Percentiles rank a stretch among this genome's conserved stretches.
Evolutionary conservation across 2,888 invertebrate genomes (phyloP).

Genomic region (Cosmorhoe ocellata): DNA sequence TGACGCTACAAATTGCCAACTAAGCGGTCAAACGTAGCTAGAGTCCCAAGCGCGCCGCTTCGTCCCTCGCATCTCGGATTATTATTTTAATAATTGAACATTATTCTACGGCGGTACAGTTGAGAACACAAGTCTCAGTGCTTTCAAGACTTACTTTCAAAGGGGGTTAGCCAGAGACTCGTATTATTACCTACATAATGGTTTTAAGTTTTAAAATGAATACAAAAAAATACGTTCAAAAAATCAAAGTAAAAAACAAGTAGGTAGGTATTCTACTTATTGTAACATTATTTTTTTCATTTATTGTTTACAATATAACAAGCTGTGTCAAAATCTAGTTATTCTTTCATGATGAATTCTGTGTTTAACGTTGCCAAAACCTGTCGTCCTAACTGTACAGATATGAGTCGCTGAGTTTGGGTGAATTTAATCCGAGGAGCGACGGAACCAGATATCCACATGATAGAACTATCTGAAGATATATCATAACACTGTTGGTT

Average conservation of each 20-base stretch:
- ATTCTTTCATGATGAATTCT: too few species aligned
- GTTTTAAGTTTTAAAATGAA: too few species aligned
- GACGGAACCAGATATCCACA: conserved; percentile 11
- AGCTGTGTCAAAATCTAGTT: too few species aligned
- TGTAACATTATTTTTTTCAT: too few species aligned
- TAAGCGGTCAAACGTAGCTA: conserved; percentile 9
- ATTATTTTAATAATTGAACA: conserved; percentile 77
- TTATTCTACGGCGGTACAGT: conserved; percentile 57
- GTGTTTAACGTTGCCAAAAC: not conserved
- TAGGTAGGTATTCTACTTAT: too few species aligned
- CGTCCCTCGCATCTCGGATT: conserved; percentile 20
- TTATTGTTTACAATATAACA: too few species aligned
- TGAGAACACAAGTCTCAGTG: conserved; percentile 2
- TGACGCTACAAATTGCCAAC: conserved; percentile 8
- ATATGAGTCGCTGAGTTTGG: conserved; percentile 23
- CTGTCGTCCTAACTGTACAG: conserved; percentile 7
- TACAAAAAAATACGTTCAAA: too few species aligned
- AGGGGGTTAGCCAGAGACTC: too few species aligned
- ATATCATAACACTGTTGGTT: not conserved
- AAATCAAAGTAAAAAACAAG: too few species aligned
- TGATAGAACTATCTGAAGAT: not conserved
- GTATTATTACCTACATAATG: too few species aligned
- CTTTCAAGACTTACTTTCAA: not conserved
- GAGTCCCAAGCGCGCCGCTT: not conserved
- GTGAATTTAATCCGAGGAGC: conserved; percentile 22